Conservation (phyloP, 2,113 vertebrate species). For the Aphelocoma coerulescens region DNA sequence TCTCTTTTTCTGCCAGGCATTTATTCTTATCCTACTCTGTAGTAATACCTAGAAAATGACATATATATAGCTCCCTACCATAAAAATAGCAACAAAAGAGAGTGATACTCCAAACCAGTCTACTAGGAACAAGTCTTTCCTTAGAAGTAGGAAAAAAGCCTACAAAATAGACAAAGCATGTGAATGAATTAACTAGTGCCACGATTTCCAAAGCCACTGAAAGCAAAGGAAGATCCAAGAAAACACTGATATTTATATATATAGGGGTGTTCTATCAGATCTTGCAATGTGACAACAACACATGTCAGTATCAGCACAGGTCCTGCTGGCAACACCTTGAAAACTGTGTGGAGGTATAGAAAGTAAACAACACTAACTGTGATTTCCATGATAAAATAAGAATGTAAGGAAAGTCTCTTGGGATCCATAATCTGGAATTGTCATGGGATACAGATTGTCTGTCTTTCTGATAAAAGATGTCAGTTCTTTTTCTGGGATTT, state of each 20-base stretch:
- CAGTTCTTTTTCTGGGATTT: constrained; percentile 78
- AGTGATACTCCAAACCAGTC: neutral
- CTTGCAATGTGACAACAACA: constrained; percentile 79
- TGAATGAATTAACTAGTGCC: constrained; percentile 53
- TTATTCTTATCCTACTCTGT: neutral
- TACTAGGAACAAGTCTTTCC: constrained; percentile 12
- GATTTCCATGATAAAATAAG: constrained; percentile 79
- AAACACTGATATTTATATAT: constrained; percentile 69
- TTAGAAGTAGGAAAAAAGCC: constrained; percentile 26
- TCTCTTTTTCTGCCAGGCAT: neutral
- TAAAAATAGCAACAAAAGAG: neutral
- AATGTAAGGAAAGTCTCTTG: constrained; percentile 75
- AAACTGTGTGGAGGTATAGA: constrained; percentile 67
- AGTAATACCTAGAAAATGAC: neutral
- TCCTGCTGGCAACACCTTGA: constrained; percentile 83
- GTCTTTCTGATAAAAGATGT: constrained; percentile 84
- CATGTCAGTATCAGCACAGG: constrained; percentile 75
- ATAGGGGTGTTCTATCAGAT: constrained; percentile 74
- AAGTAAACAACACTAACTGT: constrained; percentile 73
- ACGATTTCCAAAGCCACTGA: constrained; percentile 50
- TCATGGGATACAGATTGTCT: constrained; percentile 79
- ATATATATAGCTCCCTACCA: neutral
- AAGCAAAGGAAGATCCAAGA: constrained; percentile 66
- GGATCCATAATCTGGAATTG: constrained; percentile 84
- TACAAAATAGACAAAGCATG: constrained; percentile 15